Base-by-base conservation (phyloP, 2,797 vertebrate genomes). In the Lithobates sylvaticus region DNA sequence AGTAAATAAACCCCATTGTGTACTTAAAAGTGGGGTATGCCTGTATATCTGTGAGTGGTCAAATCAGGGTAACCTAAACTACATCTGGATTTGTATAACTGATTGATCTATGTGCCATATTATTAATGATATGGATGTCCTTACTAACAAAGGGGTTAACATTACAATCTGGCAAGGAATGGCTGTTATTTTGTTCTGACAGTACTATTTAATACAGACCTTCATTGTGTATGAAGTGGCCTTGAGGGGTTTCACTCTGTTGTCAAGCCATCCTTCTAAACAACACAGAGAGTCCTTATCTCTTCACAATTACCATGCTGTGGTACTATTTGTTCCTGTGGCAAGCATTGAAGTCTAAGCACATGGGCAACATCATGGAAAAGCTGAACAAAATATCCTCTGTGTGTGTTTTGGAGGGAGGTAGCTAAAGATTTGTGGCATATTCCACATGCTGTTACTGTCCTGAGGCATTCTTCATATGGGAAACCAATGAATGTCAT, bases 171-270 rank as follows among this genome's bases (percentile, higher is more conserved):
- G 92, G 92, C 92, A 94, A 95, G 93, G 94, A 88, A 92, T 89
- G 89, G 90, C 89, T 84, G 91, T 91, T 93, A 87, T 94, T 94
- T 94, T 93, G 93, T 94, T 93, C 92, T 85, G 81, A 88, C 72
- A 90, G 93, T 95, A 95, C 95, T 95, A 96, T 95, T 95, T 95
- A 92, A 92, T 89, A 91, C 89, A 94, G 88, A 93, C 91, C 88
- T 93, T 92, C 92, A 92, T 90, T 91, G 92, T 92, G 91, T 91
- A 88, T 89, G 91, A 94, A 90, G 89, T 91, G 91, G 92, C 90
- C 94, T 93, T 94, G 91, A n/a, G 92, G 72, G 70, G 91, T 92
- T 92, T 87, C 84, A 89, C 89, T 93, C 92, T 94, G 90, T 91
- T 93, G 90, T 93, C 91, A 93, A 75, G 89, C 89, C 92, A 92